These are phyloP conservation scores for Trochalopteron elliotii DNA, from an alignment of 2,113 vertebrate genomes.

Conservation along the genomic window DNA sequence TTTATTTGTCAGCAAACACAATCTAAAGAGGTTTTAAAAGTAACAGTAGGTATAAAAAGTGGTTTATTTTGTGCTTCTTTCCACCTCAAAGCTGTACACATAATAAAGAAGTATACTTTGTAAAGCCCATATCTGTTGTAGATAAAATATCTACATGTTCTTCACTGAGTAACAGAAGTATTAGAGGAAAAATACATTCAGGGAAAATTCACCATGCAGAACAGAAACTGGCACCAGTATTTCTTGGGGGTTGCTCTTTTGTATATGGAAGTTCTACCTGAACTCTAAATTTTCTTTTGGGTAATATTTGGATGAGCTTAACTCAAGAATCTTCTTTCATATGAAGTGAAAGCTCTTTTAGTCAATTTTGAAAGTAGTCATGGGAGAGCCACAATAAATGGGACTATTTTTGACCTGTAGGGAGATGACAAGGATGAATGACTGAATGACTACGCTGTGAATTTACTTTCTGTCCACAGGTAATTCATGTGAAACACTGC, in stretches of 20 bases:
- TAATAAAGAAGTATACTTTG: not conserved
- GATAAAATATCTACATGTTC: not conserved
- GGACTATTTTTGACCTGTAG: not conserved
- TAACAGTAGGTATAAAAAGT: not conserved
- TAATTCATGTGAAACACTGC: not conserved
- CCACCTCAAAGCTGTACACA: fast-evolving
- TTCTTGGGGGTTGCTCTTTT: not conserved
- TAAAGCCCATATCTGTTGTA: not conserved
- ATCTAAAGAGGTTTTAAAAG: not conserved
- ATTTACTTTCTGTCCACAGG: conserved; percentile 36
- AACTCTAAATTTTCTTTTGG: not conserved
- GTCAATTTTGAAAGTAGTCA: not conserved
- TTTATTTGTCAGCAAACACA: not conserved
- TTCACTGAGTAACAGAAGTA: not conserved
- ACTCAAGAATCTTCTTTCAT: not conserved
- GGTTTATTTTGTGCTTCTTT: not conserved
- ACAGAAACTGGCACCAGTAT: not conserved
- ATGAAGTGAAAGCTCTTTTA: not conserved
- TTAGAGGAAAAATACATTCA: not conserved
- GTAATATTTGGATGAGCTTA: not conserved
- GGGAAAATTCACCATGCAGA: not conserved
- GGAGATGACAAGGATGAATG: not conserved
- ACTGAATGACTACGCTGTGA: not conserved
- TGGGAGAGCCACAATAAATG: not conserved
- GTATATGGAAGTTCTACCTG: not conserved